These are phyloP conservation scores for Myotis findleyi DNA, from an alignment of 2,797 vertebrate species.

Conservation along the genomic window DNA sequence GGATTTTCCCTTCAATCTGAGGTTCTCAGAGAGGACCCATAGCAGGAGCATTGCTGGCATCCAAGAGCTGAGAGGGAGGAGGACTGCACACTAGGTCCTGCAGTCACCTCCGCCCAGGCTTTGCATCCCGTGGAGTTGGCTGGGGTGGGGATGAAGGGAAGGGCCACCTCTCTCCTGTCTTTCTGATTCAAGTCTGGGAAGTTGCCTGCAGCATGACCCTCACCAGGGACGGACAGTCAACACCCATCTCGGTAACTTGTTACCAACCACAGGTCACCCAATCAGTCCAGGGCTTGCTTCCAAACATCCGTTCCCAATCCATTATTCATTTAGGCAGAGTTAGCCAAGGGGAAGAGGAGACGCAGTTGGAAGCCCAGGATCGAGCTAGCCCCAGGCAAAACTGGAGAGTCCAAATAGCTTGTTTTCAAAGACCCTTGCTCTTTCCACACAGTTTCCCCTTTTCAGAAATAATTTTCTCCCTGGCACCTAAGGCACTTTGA, in stretches of 20 bases:
- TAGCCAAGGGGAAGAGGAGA: not conserved
- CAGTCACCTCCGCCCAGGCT: not conserved
- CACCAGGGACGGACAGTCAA: not conserved
- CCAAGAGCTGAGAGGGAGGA: not conserved
- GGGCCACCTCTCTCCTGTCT: not conserved
- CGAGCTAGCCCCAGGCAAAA: constrained; percentile 48
- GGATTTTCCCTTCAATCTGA: not conserved
- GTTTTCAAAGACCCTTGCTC: constrained; percentile 51
- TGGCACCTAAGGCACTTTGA: not conserved
- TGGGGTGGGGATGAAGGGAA: not conserved
- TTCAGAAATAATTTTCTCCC: constrained; percentile 59
- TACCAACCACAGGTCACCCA: constrained; percentile 7
- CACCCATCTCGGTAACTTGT: not conserved
- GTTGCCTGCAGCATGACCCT: not conserved
- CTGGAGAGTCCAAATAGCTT: not conserved
- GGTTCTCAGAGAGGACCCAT: not conserved
- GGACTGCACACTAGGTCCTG: not conserved
- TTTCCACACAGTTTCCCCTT: not conserved
- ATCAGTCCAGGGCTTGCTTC: not conserved
- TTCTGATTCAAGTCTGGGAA: not conserved
- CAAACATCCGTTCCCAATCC: not conserved
- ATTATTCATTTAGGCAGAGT: constrained; percentile 58
- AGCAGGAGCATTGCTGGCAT: not conserved
- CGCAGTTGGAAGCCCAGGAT: not conserved
- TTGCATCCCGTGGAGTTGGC: not conserved